A percentile compares a stretch with the other conserved stretches of the same genome.
Evolutionary conservation across 2,888 invertebrate species (phyloP).

Genomic region (Phalangium opilio): DNA sequence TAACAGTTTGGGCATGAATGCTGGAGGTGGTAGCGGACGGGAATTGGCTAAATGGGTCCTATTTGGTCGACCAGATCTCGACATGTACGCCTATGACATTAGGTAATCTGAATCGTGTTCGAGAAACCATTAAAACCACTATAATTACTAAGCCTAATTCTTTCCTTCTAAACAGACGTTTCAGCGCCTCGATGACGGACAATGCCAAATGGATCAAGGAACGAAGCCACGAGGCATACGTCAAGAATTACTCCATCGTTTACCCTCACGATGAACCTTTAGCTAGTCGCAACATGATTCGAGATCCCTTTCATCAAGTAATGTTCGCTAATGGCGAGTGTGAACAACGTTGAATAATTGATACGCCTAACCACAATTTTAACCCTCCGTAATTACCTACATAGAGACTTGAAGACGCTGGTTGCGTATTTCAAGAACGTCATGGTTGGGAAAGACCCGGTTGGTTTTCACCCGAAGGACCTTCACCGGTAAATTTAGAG

Average conservation of each 20-base stretch:
- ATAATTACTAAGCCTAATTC: not conserved
- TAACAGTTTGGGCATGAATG: conserved; percentile 84
- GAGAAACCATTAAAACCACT: not conserved
- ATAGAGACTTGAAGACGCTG: conserved; percentile 49
- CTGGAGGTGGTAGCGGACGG: conserved; percentile 70
- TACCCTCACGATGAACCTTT: conserved; percentile 70
- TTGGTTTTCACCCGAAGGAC: conserved; percentile 45
- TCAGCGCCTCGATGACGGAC: conserved; percentile 52
- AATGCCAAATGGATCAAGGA: conserved; percentile 61
- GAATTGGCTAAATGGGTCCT: conserved; percentile 73
- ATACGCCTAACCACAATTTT: no score
- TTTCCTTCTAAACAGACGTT: conserved; percentile 40
- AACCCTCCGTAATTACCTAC: not conserved
- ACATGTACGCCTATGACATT: conserved; percentile 75
- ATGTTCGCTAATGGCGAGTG: conserved; percentile 2
- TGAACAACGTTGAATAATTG: not conserved
- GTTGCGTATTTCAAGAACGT: conserved; percentile 75
- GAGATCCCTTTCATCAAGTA: conserved; percentile 50
- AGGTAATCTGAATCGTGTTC: conserved; percentile 32
- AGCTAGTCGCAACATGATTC: conserved; percentile 55
- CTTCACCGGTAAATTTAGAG: conserved; percentile 37
- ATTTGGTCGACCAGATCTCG: conserved; percentile 61
- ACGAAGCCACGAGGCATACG: conserved; percentile 77
- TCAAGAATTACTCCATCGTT: conserved; percentile 62
- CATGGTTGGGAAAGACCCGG: conserved; percentile 80